phyloP scores from a whole-genome alignment of 2,797 vertebrate genomes.

The Hypotaenidia okinawae region DNA sequence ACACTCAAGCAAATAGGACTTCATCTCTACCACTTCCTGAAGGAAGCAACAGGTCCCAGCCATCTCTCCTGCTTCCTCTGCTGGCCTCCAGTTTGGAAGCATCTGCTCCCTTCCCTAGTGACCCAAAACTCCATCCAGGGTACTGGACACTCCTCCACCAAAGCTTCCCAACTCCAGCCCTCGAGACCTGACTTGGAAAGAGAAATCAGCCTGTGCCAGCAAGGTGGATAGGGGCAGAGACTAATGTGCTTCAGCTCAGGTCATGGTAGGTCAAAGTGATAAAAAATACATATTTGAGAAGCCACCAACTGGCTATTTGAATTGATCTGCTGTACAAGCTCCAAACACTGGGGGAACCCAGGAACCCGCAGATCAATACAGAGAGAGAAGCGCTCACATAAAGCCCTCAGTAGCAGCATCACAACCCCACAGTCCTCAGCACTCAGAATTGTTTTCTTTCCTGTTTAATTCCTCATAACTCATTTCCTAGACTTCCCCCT shows the following conservation, averaged over 20 bases:
- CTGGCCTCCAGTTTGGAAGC: background rate
- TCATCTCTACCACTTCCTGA: background rate
- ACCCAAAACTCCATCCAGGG: accelerated
- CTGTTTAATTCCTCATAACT: conserved; percentile 51
- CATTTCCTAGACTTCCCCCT: background rate
- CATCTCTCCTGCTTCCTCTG: background rate
- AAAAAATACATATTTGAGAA: background rate
- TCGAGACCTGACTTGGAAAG: background rate
- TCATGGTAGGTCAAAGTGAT: background rate
- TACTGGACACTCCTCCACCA: accelerated
- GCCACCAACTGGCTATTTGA: background rate
- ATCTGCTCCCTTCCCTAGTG: accelerated
- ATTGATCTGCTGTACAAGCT: background rate
- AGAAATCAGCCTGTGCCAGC: background rate
- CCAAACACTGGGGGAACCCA: accelerated
- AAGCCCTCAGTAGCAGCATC: accelerated
- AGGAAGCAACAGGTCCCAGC: background rate
- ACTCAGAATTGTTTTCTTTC: background rate
- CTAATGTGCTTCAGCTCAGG: background rate
- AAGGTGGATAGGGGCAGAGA: background rate
- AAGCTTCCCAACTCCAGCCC: background rate
- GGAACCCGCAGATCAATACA: background rate
- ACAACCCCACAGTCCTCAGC: background rate
- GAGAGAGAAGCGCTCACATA: background rate
- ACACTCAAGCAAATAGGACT: accelerated